Evolutionary conservation across 2,888 invertebrate genomes (phyloP).

Genomic region (Netelia virgata): DNA sequence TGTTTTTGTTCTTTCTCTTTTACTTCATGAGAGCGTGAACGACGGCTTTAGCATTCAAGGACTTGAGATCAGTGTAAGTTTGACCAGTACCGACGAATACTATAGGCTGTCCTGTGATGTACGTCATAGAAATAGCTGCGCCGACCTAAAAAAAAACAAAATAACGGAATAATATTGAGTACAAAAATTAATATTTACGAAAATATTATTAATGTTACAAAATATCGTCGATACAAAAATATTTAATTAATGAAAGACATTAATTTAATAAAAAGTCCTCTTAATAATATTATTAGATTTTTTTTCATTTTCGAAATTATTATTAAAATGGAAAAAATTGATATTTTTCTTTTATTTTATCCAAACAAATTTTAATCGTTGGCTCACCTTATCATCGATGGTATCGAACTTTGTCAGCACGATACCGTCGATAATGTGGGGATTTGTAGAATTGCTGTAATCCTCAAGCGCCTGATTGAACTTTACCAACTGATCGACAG

Average conservation of each 20-base stretch:
- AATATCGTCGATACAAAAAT: constrained; percentile 1
- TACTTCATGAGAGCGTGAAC: constrained; percentile 98
- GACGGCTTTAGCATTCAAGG: constrained; percentile 97
- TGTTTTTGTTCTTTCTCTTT: constrained; percentile 70
- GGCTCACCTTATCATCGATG: constrained; percentile 96
- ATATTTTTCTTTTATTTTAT: neutral
- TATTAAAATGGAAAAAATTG: neutral
- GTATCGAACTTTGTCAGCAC: constrained; percentile 99
- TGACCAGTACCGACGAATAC: constrained; percentile 99
- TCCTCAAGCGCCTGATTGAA: constrained; percentile 99
- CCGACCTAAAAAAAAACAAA: constrained; percentile 88
- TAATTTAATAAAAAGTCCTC: too few relatives aligned
- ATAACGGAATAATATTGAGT: neutral
- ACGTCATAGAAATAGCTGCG: constrained; percentile 99
- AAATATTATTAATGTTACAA: neutral
- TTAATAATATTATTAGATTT: constrained; percentile 12
- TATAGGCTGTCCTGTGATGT: constrained; percentile 99
- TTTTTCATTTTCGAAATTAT: neutral
- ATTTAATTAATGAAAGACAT: neutral
- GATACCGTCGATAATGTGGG: constrained; percentile 99
- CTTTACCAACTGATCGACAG: constrained; percentile 99
- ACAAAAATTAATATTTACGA: neutral
- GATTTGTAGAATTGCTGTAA: constrained; percentile 90
- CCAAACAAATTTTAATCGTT: neutral
- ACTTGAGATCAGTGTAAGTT: constrained; percentile 99